Conservation (phyloP, 1,140 invertebrate species). For the Kradibia gibbosae region DNA sequence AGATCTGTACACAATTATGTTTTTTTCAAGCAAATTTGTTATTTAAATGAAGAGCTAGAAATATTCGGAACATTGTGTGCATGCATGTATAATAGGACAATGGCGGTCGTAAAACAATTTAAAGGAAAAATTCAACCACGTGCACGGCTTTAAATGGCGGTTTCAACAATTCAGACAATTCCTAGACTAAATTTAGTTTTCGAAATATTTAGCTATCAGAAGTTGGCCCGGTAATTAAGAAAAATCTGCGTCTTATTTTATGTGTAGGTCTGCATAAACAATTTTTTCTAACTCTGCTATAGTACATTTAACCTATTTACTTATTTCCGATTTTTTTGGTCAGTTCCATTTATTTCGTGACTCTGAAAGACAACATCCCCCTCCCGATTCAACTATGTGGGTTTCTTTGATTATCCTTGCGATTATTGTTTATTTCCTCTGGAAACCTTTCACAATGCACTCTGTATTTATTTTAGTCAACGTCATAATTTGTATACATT, state of each 20-base stretch:
- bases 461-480: neutral
- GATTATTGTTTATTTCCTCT: constrained; percentile 61
- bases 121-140: no score
- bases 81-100: no score
- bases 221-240: constrained; percentile 32
- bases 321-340: constrained; percentile 67
- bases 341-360: constrained; percentile 11
- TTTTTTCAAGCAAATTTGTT: no score
- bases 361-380: neutral
- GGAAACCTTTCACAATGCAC: neutral
- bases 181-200: no score
- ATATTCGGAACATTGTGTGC: no score
- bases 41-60: no score
- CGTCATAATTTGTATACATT: no score
- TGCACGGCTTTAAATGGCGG: no score
- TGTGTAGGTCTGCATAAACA: constrained; percentile 63
- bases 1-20: no score
- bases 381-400: no score
- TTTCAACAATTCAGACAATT: no score
- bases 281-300: constrained; percentile 64
- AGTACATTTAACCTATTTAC: constrained; percentile 69
- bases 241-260: constrained; percentile 11
- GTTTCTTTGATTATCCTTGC: neutral
- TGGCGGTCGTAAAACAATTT: no score
- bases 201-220: neutral